Evolutionary conservation across 2,888 invertebrate genomes (phyloP), one percentile per base, ranked within the genome.

Genomic region (Leistus spinibarbis): DNA sequence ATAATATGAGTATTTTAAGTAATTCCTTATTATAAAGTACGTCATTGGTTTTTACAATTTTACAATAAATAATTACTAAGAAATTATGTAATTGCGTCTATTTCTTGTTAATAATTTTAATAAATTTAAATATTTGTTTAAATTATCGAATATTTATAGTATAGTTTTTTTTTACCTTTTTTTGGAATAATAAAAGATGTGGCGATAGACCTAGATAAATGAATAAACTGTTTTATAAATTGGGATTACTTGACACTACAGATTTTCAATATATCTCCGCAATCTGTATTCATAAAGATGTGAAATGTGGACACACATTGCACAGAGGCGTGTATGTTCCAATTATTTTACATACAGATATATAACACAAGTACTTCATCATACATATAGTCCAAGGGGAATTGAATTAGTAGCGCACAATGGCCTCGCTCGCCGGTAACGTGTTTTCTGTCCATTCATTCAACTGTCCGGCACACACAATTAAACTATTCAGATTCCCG

Each of bases 371-470:
- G 60, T 40, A 60, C 17, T 17, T 60, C 10, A 19, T 60, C 60
- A 40, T 60, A 22, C 17, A 20, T 22, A 64, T 23, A 27, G 64
- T 27, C 66, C 66, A 72, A 66, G 57, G 65, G 40, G 77, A 79
- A 79, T 79, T 79, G 73, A 78, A 79, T 79, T 79, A 78, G 62
- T 75, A 77, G 74, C 77, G 69, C 76, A 78, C 79, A 79, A 79
- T 78, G 77, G 78, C 77, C 78, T 79, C 79, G 78, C 78, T 79
- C 79, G 76, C 65, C 76, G 77, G 71, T 79, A 54, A 72, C 64
- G 69, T 79, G 78, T 80, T 80, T 79, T 77, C 79, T 78, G 78
- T 70, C 79, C 78, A 77, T 79, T 79, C 75, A 76, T 76, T 76
- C 78, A 70, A 56, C 66, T 64, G 71, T 71, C 64, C 71, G 64